Base-by-base conservation (phyloP, 2,797 vertebrate species). In the Hephaestus fuliginosus region DNA sequence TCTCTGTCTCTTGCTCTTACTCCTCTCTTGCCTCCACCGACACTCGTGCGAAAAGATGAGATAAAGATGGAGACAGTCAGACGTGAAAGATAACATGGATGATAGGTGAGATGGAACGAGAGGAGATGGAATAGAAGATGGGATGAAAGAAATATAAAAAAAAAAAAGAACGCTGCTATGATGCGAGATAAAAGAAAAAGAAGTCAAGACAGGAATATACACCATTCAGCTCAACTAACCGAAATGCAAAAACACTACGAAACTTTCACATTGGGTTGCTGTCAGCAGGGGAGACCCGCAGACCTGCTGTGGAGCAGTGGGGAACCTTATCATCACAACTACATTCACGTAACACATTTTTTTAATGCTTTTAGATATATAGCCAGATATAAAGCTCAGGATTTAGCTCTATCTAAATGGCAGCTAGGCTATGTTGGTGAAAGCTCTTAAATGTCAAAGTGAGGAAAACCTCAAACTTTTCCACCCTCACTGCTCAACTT, bases 401-500 rank as follows among this genome's bases (percentile, higher is more conserved):
- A 43, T 69, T 70, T 52, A 22, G 58, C 39, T 71, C 49, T 3
- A 63, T 82, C 67, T 71, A 65, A 86, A 81, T 69, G 51, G 63
- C 30, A 76, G n/a, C 39, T 13, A 52, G 22, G 70, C 64, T 33
- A 9, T 56, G 43, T 53, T 49, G 33, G 56, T 15, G 36, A 80
- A 80, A 70, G 49, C 46, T 7, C 36, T 77, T 56, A 70, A 89
- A 83, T 69, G 84, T 76, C 71, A 78, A 52, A 39, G 71, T 9
- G 52, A 30, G n/a, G 48, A 49, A 81, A 83, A 52, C 15, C 12
- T 63, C n/a, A 53, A 70, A 33, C 46, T 72, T 33, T 62, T 57
- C 30, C 14, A 22, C 46, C 18, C 62, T 48, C 48, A 7, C 25
- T 39, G 48, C 56, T 56, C 20, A 57, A 70, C 74, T 76, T 58